Percentiles rank a stretch among this genome's conserved stretches.
Evolutionary conservation across 1,140 invertebrate genomes (phyloP).

Genomic region (Caenorhabditis brenneri): DNA sequence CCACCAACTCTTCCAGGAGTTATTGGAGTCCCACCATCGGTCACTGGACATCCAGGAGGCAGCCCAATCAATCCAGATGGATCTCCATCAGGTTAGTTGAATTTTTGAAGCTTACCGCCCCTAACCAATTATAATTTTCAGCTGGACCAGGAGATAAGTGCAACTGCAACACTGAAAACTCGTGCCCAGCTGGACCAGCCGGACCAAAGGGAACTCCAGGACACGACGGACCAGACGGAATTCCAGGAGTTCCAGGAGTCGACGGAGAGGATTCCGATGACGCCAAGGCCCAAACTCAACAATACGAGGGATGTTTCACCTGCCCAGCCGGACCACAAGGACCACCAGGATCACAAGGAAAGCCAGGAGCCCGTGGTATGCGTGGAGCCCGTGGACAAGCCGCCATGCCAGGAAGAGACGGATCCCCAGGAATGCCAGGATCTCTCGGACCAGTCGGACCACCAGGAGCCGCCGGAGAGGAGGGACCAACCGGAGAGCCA

Average conservation of each 20-base stretch:
- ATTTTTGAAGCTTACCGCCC: neutral
- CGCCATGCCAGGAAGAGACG: slow-evolving; percentile 52
- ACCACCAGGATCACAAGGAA: slow-evolving; percentile 52
- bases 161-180: slow-evolving; percentile 55
- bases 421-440: slow-evolving; percentile 57
- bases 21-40: slow-evolving; percentile 44
- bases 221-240: slow-evolving; percentile 20
- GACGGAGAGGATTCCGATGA: slow-evolving; percentile 54
- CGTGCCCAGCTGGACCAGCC: slow-evolving; percentile 41
- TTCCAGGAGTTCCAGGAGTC: slow-evolving; percentile 30
- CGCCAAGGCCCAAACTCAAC: slow-evolving; percentile 50
- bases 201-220: slow-evolving; percentile 23
- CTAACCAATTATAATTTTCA: neutral
- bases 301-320: slow-evolving; percentile 55
- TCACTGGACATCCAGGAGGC: slow-evolving; percentile 32
- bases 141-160: slow-evolving; percentile 42
- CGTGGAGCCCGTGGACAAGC: slow-evolving; percentile 56
- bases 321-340: slow-evolving; percentile 56
- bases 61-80: slow-evolving; percentile 29
- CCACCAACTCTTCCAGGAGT: slow-evolving; percentile 42
- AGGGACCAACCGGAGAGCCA: slow-evolving; percentile 58
- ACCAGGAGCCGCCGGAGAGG: slow-evolving; percentile 55
- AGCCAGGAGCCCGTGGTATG: slow-evolving; percentile 55
- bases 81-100: slow-evolving; percentile 16
- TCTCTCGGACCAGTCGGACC: slow-evolving; percentile 52